Evolutionary conservation across 2,113 vertebrate species (phyloP), one percentile per base, ranked within the genome.

Genomic region (Sinocyclocheilus grahami): DNA sequence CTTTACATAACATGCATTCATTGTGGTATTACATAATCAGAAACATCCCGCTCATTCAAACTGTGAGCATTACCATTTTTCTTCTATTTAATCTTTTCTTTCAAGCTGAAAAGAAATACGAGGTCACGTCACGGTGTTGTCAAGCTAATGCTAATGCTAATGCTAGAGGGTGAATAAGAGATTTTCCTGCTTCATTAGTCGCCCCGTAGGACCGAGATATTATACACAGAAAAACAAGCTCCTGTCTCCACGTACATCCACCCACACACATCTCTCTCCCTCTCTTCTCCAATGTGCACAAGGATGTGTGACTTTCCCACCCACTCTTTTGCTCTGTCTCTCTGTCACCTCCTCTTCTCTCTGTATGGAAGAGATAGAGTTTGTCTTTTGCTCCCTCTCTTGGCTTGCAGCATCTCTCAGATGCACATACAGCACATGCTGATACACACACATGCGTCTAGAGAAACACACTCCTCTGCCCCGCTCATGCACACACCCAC

Each of bases 171-270:
- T 53, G 85, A 82, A 63, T 16, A 30, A 76, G 78, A 63, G 72
- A 86, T 69, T 75, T 89, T 85, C 74, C 84, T 65, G 72, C 72
- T 85, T 89, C 72, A 79, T 89, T 87, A 82, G 72, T 46, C 30
- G 55, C 77, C 87, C 88, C 79, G 46, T 81, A 78, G 65, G 88
- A 84, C 88, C 4, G 20, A 87, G 89, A 88, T 89, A 92, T 92
- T 90, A 92, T 88, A 91, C 85, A 83, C 78, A 89, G 91, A 87
- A 87, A 87, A 91, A 93, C 89, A 92, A 92, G 87, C 91, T 92
- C 24, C 78, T 72, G 60, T 84, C 78, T 86, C 91, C 53, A 91
- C 91, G 90, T 90, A 90, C 91, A 90, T 90, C 90, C 91, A 87
- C 91, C 89, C 90, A 90, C 91, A 10, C 91, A 78, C 86, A 37